Evolutionary conservation across 1,140 invertebrate genomes (phyloP), one percentile per base, ranked within the genome.

Genomic region (Drosophila mojavensis): DNA sequence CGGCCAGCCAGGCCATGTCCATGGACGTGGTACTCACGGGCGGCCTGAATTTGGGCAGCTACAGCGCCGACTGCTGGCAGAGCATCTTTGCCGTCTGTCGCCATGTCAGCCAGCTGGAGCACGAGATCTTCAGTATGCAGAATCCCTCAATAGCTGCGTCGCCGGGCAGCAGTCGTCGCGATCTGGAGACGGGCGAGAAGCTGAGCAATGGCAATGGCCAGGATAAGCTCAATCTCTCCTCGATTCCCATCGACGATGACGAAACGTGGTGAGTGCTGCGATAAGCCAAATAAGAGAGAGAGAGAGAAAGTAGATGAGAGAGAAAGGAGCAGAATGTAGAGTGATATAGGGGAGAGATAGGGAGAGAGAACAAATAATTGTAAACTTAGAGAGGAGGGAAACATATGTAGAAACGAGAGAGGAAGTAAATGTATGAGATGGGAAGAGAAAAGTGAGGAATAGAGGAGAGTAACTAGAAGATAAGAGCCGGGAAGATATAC

Each of bases 1-100:
- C 96, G 11, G 96, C 97, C 3, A 97, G 97, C 1, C 97, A 98
- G 90, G 97, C 97, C 1, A 93, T 98, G 45, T 98, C 97, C 65
- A 95, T 99, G 93, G 97, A 98, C 92, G 96, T 98, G 20, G 94
- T 80, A 4, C 85, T 95, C 13, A 93, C 94, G 84, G 95, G 95
- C 78, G 97, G 97, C 26, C 93, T 99, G 33, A 97, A 98, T 91
- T 94, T 98, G 33, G 97, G 97, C 4, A 97, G 97, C 69, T 97
- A 98, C 86, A 96, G 97, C 28, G 94, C 96, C 43, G 97, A 98
- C 69, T 98, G 97, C 86, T 99, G 98, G 98, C 95, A 96, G 39
- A 97, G 98, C 92, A 96, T 99, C 64, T 98, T 99, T 90, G 95
- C 96, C 92, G 98, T 95, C 7, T 98, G 97, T 85, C 94, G 97